These are phyloP conservation scores for Tipula lateralis DNA, from an alignment of 2,888 invertebrate genomes.

Conservation along the genomic window DNA sequence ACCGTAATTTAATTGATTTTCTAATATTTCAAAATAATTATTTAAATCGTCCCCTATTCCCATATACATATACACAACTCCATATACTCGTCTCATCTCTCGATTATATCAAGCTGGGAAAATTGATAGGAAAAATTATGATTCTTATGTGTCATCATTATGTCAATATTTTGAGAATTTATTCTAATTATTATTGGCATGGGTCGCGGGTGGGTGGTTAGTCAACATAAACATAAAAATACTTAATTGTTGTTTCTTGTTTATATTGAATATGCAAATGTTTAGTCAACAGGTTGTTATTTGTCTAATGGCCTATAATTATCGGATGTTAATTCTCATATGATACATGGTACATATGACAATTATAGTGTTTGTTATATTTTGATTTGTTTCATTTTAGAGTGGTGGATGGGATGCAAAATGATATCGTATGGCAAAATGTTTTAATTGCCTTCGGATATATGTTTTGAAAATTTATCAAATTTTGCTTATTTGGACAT, in stretches of 20 bases:
- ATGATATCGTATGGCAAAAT: no score
- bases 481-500: no score
- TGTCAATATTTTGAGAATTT: neutral
- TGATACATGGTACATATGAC: neutral
- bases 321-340: neutral
- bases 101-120: neutral
- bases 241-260: neutral
- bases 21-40: constrained; percentile 24
- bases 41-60: neutral
- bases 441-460: no score
- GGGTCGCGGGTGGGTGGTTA: no score
- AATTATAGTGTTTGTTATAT: neutral
- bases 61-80: neutral
- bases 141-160: constrained; percentile 19
- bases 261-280: neutral
- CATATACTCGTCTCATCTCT: neutral
- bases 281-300: neutral
- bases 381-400: neutral
- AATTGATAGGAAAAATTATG: constrained; percentile 14
- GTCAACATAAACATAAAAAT: no score
- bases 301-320: neutral
- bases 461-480: no score
- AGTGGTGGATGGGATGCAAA: no score
- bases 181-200: no score
- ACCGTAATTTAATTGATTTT: neutral